These are phyloP conservation scores for Danio albolineatus DNA, from an alignment of 2,797 vertebrate species.

Conservation along the genomic window DNA sequence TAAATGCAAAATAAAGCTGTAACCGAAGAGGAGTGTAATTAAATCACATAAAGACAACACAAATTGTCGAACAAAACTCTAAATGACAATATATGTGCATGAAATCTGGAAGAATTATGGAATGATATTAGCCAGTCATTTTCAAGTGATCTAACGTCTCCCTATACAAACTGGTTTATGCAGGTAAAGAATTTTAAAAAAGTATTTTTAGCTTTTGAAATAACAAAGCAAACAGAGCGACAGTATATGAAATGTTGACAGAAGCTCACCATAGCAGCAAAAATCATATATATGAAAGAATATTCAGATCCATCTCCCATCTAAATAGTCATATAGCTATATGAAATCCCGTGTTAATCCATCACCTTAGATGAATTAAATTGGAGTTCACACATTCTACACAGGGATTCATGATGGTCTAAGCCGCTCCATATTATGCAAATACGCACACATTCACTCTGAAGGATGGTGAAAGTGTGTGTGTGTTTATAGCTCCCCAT, in stretches of 20 bases:
- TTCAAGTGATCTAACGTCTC: background rate
- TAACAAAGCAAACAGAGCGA: background rate
- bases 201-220: background rate
- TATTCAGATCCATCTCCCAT: background rate
- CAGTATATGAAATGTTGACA: background rate
- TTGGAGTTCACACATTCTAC: conserved; percentile 33
- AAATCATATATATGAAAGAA: background rate
- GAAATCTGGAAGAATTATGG: no score
- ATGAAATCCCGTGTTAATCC: conserved; percentile 14
- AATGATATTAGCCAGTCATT: background rate
- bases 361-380: conserved; percentile 34
- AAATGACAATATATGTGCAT: no score
- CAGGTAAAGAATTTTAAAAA: background rate
- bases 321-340: conserved; percentile 5
- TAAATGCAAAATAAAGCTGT: no score
- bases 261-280: background rate
- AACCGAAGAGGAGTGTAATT: no score
- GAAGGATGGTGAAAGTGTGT: background rate
- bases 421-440: conserved; percentile 39
- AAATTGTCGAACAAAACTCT: no score
- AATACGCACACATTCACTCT: conserved; percentile 42
- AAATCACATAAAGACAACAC: no score
- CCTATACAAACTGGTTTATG: background rate
- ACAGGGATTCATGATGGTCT: conserved; percentile 13
- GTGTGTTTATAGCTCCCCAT: conserved; percentile 17